Conservation (phyloP, 2,113 vertebrate species). For the Vidua chalybeata region DNA sequence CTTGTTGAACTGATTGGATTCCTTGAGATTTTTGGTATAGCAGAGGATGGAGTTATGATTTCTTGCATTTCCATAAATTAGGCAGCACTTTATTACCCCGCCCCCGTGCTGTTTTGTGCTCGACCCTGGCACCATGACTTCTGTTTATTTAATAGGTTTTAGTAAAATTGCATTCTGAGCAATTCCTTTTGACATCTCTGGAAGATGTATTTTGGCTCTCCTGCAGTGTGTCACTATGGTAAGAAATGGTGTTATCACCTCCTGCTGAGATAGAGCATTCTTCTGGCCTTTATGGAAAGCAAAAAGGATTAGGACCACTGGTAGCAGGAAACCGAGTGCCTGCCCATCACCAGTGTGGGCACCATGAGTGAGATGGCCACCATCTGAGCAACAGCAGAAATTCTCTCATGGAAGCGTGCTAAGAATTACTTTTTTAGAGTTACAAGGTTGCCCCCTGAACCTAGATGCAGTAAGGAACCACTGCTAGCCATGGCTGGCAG, state of each 20-base stretch:
- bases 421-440: neutral
- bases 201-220: neutral
- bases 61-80: neutral
- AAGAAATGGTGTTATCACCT: neutral
- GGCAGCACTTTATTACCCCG: neutral
- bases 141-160: neutral
- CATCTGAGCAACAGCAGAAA: neutral
- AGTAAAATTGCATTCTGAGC: neutral
- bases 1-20: neutral
- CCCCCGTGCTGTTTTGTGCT: neutral
- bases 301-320: neutral
- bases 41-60: neutral
- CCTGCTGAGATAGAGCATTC: neutral
- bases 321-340: neutral
- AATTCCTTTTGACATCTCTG: neutral
- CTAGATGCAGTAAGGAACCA: neutral
- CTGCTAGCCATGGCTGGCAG: neutral
- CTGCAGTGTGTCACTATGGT: neutral
- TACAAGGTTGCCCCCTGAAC: neutral
- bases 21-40: neutral
- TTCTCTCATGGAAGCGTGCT: neutral
- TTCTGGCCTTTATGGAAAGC: neutral
- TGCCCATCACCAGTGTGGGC: neutral
- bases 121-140: neutral
- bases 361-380: neutral